These are phyloP conservation scores for Oscheius sp. DNA, from an alignment of 2,888 invertebrate species.

Conservation along the genomic window DNA sequence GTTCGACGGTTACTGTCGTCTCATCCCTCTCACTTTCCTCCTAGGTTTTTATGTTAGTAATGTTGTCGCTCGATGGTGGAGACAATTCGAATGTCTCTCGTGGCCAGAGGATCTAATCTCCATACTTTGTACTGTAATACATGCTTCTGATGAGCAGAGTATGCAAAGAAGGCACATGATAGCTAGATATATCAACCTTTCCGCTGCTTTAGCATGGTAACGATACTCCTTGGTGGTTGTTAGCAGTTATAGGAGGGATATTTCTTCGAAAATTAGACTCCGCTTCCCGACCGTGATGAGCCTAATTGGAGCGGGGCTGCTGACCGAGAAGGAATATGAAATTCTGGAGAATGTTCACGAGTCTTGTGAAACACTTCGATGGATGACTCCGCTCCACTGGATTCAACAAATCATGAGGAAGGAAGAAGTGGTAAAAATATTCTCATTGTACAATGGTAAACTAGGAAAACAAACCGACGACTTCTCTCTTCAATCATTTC, in stretches of 20 bases:
- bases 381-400: constrained; percentile 64
- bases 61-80: constrained; percentile 49
- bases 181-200: constrained; percentile 60
- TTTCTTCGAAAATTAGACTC: constrained; percentile 56
- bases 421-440: constrained; percentile 44
- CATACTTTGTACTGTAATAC: constrained; percentile 46
- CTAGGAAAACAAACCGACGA: neutral
- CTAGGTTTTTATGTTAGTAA: constrained; percentile 64
- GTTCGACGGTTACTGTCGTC: constrained; percentile 55
- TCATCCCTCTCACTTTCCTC: constrained; percentile 61
- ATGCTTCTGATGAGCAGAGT: constrained; percentile 41
- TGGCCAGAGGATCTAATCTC: constrained; percentile 60
- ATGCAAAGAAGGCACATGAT: constrained; percentile 45
- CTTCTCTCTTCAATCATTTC: neutral
- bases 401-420: constrained; percentile 50
- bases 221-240: neutral
- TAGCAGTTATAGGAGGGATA: constrained; percentile 48
- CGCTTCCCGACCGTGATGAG: constrained; percentile 50
- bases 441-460: no score
- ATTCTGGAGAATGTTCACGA: constrained; percentile 48
- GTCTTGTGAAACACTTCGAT: constrained; percentile 44
- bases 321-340: constrained; percentile 53
- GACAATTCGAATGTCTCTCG: constrained; percentile 53
- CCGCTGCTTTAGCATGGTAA: constrained; percentile 56
- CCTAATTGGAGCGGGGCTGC: constrained; percentile 46